Percentiles rank a stretch among this genome's conserved stretches.
phyloP scores from a whole-genome alignment of 1,140 invertebrate genomes.

The Hycleus phaleratus region DNA sequence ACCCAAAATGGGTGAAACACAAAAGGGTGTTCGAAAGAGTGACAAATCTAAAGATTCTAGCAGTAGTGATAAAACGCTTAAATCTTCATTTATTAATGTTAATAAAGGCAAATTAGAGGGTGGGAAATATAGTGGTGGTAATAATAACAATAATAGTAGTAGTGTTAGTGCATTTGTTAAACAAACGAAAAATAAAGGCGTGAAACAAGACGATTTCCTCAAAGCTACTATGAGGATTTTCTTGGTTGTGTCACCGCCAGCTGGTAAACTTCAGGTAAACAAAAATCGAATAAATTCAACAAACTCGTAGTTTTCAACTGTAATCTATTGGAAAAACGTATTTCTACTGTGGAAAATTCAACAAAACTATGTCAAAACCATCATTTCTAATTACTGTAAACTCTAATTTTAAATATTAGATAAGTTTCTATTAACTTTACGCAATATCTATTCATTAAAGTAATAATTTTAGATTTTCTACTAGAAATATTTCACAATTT shows the following conservation, averaged over 20 bases:
- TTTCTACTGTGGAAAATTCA: too few relatives aligned
- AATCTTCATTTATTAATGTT: conserved; percentile 13
- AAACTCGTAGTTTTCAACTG: too few relatives aligned
- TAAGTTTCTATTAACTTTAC: too few relatives aligned
- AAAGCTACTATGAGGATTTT: conserved; percentile 60
- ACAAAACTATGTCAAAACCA: too few relatives aligned
- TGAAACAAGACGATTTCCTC: conserved; percentile 48
- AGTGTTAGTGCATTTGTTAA: conserved; percentile 7
- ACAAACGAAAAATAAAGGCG: conserved; percentile 16
- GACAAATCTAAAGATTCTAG: conserved; percentile 30
- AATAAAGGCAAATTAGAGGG: conserved; percentile 4
- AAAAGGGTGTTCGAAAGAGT: conserved; percentile 38
- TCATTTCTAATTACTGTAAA: too few relatives aligned
- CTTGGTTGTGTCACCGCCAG: conserved; percentile 56
- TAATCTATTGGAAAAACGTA: too few relatives aligned
- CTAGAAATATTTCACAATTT: too few relatives aligned
- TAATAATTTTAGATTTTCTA: too few relatives aligned
- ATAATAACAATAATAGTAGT: conserved; percentile 21
- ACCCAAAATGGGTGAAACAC: conserved; percentile 15
- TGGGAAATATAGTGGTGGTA: conserved; percentile 1
- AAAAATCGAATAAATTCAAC: too few relatives aligned
- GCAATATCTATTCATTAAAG: too few relatives aligned
- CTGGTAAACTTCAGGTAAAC: conserved; percentile 54
- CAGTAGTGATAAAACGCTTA: conserved; percentile 22
- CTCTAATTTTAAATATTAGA: too few relatives aligned